phyloP scores from a whole-genome alignment of 2,888 invertebrate genomes.

The Agrotis clavis region DNA sequence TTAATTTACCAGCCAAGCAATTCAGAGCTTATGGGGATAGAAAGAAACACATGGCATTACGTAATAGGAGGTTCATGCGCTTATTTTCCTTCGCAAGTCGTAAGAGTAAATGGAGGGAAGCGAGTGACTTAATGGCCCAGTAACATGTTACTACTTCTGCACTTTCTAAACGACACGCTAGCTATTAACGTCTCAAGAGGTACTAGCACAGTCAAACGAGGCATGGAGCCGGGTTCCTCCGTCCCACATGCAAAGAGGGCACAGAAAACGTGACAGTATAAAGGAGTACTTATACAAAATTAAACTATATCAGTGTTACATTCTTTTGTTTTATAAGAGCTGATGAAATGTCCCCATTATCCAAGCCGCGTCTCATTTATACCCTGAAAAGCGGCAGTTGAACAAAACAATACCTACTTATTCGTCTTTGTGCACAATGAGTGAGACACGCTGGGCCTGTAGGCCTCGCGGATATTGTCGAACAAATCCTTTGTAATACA shows the following conservation, averaged over 20 bases:
- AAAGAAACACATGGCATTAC: conserved; percentile 17
- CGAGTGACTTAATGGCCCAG: conserved; percentile 59
- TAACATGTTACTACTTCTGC: conserved; percentile 56
- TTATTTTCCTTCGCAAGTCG: conserved; percentile 51
- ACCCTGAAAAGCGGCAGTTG: conserved; percentile 68
- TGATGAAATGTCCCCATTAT: conserved; percentile 65
- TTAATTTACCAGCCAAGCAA: conserved; percentile 16
- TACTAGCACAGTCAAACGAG: conserved; percentile 49
- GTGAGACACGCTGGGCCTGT: conserved; percentile 69
- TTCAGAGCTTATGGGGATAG: conserved; percentile 8
- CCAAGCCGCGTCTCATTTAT: conserved; percentile 69
- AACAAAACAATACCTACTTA: conserved; percentile 78
- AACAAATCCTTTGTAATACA: conserved; percentile 82
- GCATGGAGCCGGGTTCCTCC: conserved; percentile 17
- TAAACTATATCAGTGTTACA: conserved; percentile 41
- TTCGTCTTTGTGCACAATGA: conserved; percentile 73
- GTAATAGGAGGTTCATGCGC: conserved; percentile 9
- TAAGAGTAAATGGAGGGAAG: conserved; percentile 48
- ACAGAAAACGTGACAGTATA: conserved; percentile 38
- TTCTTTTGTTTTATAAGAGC: conserved; percentile 58
- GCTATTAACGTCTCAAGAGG: conserved; percentile 47
- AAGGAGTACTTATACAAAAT: conserved; percentile 37
- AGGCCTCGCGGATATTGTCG: conserved; percentile 71
- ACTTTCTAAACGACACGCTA: conserved; percentile 51
- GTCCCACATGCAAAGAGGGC: conserved; percentile 20